Conservation (phyloP, 2,888 invertebrate genomes). For the Dorcus hopei region DNA sequence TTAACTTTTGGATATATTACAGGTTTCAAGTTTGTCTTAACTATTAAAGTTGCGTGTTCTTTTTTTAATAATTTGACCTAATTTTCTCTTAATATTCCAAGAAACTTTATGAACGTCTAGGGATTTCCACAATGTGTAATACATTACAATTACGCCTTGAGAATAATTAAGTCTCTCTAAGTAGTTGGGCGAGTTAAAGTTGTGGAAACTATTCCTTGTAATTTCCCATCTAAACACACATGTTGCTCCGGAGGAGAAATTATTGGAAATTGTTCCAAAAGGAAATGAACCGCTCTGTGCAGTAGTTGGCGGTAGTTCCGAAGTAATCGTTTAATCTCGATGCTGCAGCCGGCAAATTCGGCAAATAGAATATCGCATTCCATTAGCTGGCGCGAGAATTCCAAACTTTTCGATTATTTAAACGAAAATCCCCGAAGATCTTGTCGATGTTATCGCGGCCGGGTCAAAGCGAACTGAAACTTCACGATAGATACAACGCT, state of each 20-base stretch:
- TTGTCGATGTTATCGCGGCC: background rate
- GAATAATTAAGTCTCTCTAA: background rate
- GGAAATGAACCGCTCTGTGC: background rate
- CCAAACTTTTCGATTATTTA: slow-evolving; percentile 18
- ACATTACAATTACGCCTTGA: background rate
- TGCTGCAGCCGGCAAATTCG: background rate
- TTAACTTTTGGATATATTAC: too few relatives aligned
- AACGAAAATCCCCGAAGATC: slow-evolving; percentile 9
- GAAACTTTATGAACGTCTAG: too few relatives aligned
- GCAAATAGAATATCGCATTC: slow-evolving; percentile 3
- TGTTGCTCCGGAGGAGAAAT: background rate
- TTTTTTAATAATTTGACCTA: too few relatives aligned
- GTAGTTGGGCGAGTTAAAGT: background rate
- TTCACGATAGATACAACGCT: slow-evolving; percentile 16
- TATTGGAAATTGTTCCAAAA: slow-evolving; percentile 1
- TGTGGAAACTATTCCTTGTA: slow-evolving; percentile 1
- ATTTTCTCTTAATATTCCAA: too few relatives aligned
- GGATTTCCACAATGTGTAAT: too few relatives aligned
- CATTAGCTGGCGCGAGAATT: slow-evolving; percentile 8
- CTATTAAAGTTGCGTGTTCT: too few relatives aligned
- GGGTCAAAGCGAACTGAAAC: slow-evolving; percentile 13
- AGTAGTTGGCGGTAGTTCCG: background rate
- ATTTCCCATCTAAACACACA: slow-evolving; percentile 3
- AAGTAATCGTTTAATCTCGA: background rate
- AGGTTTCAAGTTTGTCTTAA: too few relatives aligned